Evolutionary conservation across 2,888 invertebrate genomes (phyloP).

Genomic region (Rhorus exstirpatorius): DNA sequence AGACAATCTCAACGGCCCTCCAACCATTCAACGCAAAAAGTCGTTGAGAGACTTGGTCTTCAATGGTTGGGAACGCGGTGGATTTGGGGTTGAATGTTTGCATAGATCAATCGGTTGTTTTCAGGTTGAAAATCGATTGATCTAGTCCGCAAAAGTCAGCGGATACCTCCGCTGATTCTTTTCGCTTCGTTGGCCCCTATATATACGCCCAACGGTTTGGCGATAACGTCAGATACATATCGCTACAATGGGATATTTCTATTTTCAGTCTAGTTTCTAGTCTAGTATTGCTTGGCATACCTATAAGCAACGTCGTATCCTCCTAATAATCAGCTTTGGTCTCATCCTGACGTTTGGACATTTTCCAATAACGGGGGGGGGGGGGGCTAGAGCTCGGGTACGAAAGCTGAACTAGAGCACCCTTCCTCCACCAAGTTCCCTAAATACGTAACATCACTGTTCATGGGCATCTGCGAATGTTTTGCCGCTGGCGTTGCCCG

Average conservation of each 20-base stretch:
- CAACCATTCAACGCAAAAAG: too few species aligned
- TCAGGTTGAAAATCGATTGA: too few species aligned
- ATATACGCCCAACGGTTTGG: background rate
- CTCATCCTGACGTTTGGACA: slow-evolving; percentile 61
- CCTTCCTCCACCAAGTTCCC: background rate
- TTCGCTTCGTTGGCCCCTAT: too few species aligned
- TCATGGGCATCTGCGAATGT: background rate
- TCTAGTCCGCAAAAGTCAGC: too few species aligned
- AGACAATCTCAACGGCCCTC: too few species aligned
- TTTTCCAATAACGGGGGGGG: slow-evolving; percentile 40
- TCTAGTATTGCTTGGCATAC: too few species aligned
- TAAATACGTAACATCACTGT: background rate
- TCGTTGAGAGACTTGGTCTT: too few species aligned
- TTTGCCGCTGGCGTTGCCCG: slow-evolving; percentile 16
- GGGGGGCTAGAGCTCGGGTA: background rate
- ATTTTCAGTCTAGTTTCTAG: too few species aligned
- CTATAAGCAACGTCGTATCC: background rate
- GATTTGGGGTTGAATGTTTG: too few species aligned
- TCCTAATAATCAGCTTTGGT: slow-evolving; percentile 58
- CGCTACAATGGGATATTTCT: background rate
- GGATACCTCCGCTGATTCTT: too few species aligned
- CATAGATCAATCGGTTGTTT: too few species aligned
- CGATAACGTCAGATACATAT: slow-evolving; percentile 23
- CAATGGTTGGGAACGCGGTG: too few species aligned
- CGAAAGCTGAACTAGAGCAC: background rate